Conservation (phyloP, 2,888 invertebrate species). For the Stenodema calcarata region DNA sequence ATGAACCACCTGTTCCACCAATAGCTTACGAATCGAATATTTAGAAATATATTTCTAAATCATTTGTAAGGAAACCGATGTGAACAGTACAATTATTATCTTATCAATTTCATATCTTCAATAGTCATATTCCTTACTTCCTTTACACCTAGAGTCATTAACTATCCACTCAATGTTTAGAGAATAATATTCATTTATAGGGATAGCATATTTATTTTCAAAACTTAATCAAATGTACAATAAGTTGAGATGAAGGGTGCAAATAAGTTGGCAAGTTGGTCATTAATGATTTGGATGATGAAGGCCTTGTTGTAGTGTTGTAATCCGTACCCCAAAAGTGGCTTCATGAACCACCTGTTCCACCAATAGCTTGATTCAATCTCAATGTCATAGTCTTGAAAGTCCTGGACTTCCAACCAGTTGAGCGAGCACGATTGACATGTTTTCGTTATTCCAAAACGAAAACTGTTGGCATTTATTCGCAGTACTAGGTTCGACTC, state of each 20-base stretch:
- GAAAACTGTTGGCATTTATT: slow-evolving; percentile 27
- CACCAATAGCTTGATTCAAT: not conserved
- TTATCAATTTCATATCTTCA: no score
- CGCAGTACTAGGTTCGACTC: not conserved
- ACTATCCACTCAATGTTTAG: no score
- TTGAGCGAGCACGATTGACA: not conserved
- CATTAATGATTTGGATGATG: not conserved
- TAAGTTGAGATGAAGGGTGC: slow-evolving; percentile 1
- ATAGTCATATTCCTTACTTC: no score
- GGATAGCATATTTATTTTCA: no score
- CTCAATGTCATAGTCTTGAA: slow-evolving; percentile 16
- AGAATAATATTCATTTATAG: no score
- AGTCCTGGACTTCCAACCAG: slow-evolving; percentile 16
- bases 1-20: slow-evolving; percentile 20
- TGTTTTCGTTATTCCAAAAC: slow-evolving; percentile 10
- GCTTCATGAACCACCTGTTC: slow-evolving; percentile 19
- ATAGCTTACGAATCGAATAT: no score
- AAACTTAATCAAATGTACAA: not conserved
- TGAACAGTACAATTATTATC: no score
- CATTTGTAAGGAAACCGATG: no score
- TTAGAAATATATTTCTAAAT: no score
- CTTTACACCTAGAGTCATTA: no score
- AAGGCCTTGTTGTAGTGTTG: slow-evolving; percentile 5
- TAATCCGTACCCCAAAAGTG: not conserved
- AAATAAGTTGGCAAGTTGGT: slow-evolving; percentile 16